Conservation (phyloP, 2,797 vertebrate species). For the Danio jaintianensis region DNA sequence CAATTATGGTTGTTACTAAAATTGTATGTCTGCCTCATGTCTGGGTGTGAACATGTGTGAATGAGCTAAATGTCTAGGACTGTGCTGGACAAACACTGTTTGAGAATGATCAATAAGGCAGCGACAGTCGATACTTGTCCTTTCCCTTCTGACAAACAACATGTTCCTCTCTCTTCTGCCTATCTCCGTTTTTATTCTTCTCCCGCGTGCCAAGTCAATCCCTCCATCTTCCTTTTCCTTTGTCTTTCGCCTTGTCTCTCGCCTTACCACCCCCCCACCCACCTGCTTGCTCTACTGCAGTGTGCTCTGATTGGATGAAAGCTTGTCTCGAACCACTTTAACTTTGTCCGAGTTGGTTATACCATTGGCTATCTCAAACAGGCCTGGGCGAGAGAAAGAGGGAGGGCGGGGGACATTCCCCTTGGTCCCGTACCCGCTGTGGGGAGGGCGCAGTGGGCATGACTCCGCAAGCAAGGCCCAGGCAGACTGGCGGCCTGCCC, state of each 20-base stretch:
- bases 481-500: constrained; percentile 52
- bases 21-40: background rate
- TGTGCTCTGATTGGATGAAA: constrained; percentile 74
- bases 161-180: background rate
- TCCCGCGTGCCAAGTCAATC: constrained; percentile 26
- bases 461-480: constrained; percentile 44
- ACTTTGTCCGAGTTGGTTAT: constrained; percentile 57
- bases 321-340: constrained; percentile 72
- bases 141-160: constrained; percentile 22
- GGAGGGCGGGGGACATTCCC: constrained; percentile 67
- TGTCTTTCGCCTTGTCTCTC: constrained; percentile 39
- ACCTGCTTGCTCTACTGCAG: constrained; percentile 76
- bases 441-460: constrained; percentile 48
- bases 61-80: constrained; percentile 13
- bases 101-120: constrained; percentile 44
- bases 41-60: background rate
- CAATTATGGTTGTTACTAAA: constrained; percentile 12
- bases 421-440: constrained; percentile 34
- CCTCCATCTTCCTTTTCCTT: constrained; percentile 30
- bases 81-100: constrained; percentile 32
- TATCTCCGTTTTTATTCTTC: constrained; percentile 15
- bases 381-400: constrained; percentile 59
- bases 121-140: constrained; percentile 21
- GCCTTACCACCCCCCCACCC: constrained; percentile 38
- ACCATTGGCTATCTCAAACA: constrained; percentile 70